Evolutionary conservation across 2,888 invertebrate genomes (phyloP).

Genomic region (Tetranychus truncatus): DNA sequence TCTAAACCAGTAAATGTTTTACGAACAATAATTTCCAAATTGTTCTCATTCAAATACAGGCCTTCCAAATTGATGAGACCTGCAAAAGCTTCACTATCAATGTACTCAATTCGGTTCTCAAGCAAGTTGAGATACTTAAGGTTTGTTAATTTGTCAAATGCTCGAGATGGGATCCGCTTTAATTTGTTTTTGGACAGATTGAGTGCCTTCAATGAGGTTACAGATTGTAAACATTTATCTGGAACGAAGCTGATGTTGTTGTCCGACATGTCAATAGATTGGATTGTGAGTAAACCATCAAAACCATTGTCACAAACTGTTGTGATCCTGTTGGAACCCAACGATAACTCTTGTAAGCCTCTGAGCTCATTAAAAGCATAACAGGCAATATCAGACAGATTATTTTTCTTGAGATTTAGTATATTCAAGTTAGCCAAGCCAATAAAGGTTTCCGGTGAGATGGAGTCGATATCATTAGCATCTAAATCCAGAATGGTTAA

Average conservation of each 20-base stretch:
- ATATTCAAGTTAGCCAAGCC: neutral
- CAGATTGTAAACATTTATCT: conserved; percentile 6
- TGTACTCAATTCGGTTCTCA: neutral
- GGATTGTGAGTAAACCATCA: neutral
- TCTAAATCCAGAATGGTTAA: neutral
- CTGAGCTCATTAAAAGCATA: neutral
- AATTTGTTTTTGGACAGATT: neutral
- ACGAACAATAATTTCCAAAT: conserved; percentile 13
- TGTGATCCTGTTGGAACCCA: conserved; percentile 5
- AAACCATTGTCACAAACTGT: conserved; percentile 6
- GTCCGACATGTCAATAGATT: conserved; percentile 3
- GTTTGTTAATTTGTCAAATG: neutral
- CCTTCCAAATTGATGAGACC: conserved; percentile 4
- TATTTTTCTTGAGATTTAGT: conserved; percentile 5
- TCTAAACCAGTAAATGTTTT: neutral
- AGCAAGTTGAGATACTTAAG: conserved; percentile 4
- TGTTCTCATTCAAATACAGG: conserved; percentile 9
- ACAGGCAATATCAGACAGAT: conserved; percentile 1
- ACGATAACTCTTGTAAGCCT: neutral
- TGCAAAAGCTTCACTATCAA: neutral
- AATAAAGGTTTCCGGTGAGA: neutral
- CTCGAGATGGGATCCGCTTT: neutral
- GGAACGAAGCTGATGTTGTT: neutral
- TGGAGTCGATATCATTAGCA: neutral
- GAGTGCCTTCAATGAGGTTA: neutral